Percentiles rank a stretch among this genome's conserved stretches.
These are phyloP conservation scores for Diglossa cyanea DNA, from an alignment of 2,797 vertebrate genomes.

Conservation along the genomic window DNA sequence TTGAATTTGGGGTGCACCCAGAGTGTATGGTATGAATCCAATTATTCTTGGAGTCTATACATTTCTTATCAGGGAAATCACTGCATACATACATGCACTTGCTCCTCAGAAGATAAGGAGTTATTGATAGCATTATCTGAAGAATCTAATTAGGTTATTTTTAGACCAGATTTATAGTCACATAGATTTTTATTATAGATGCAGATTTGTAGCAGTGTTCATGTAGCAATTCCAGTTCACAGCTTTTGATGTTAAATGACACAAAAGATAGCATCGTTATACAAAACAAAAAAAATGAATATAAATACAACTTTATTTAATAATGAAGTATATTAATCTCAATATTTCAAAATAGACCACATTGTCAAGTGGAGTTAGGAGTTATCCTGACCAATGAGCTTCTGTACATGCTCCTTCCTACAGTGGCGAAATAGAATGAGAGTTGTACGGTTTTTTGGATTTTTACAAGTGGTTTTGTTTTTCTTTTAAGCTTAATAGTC, in stretches of 20 bases:
- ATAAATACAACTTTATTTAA: background rate
- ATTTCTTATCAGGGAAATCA: background rate
- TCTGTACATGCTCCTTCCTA: background rate
- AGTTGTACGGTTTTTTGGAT: background rate
- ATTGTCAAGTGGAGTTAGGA: background rate
- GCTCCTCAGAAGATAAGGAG: background rate
- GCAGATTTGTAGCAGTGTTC: background rate
- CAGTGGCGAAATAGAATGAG: background rate
- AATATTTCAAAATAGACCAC: background rate
- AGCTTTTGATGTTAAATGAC: background rate
- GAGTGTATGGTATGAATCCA: background rate
- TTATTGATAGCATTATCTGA: background rate
- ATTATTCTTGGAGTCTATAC: background rate
- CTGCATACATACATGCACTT: background rate
- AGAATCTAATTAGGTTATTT: background rate
- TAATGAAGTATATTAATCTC: background rate
- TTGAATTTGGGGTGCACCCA: background rate
- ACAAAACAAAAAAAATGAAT: background rate
- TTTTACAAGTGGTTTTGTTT: background rate
- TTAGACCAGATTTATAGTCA: background rate
- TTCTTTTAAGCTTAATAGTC: background rate
- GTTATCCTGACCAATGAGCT: background rate
- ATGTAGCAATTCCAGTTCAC: background rate
- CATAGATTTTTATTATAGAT: background rate
- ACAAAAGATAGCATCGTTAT: background rate